Base-by-base conservation (phyloP, 2,888 invertebrate genomes). In the Tachina lurida region DNA sequence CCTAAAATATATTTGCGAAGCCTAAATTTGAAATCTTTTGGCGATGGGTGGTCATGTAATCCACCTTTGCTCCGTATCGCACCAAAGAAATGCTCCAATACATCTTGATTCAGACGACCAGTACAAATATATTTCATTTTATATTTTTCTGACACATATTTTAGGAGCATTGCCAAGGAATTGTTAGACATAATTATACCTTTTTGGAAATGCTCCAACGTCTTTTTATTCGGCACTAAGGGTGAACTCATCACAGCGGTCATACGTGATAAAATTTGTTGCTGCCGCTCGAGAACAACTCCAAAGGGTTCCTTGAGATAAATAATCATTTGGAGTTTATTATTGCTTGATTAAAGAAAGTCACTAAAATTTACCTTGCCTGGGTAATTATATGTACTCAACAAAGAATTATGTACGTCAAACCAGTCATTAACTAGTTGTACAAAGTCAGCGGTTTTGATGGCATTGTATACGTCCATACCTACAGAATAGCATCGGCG, bases 11-110 rank as follows among this genome's bases (percentile, higher is more conserved):
- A 70, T 31, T 81, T 75, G 13, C 81, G 39, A 12, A 75, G 10
- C 45, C 67, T 31, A 8, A 45, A 82, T 45, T 73, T 83, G 22
- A 82, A 82, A 15, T 75, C 78, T 47, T 67, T 54, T 5, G 62
- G 84, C 10, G 78, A 58, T 13, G 86, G 76, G 22, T 86, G 77
- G 43, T 87, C 82, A 15, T 86, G 68, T 3, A 84, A 58, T 8
- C 83, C 83, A 15, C 73, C 83, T 67, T 73, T 77, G 49, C 82
- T 83, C 3, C 83, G 52, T 10, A 83, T 77, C 8, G 73, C 84
- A 2, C 74, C 84, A 60, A 54, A 54, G 10, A 54, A 54, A 54
- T 19, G 10, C 2, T 54, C 54, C 10, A 19, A 9, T 3, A 54
- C 54, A 10, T 54, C 54, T 9, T 54, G 54, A 10, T 54, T 54